Conservation (phyloP, 37 sponge, comb jelly and placozoan species). For the Dysidea cf. avara region DNA sequence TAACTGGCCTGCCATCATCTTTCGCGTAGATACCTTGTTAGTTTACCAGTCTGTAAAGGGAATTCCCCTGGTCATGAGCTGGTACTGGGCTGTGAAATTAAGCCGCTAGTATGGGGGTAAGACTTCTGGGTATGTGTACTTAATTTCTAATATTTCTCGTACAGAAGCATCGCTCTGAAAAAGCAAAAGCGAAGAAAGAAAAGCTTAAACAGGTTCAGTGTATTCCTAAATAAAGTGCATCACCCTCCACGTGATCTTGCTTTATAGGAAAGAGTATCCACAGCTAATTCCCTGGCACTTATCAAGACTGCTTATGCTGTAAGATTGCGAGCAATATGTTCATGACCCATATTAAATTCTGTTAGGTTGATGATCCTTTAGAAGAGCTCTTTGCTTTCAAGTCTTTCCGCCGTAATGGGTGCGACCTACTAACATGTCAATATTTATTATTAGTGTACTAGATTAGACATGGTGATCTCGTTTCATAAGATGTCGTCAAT, state of each 20-base stretch:
- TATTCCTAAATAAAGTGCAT: background rate
- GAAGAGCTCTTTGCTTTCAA: conserved; percentile 48
- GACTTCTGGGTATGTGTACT: too few relatives aligned
- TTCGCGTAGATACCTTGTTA: too few relatives aligned
- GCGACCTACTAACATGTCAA: background rate
- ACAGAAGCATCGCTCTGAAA: conserved; percentile 35
- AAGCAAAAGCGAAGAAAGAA: conserved; percentile 58
- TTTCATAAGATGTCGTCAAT: conserved; percentile 19
- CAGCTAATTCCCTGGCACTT: conserved; percentile 32
- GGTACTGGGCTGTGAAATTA: too few relatives aligned
- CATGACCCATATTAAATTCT: background rate
- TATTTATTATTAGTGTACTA: background rate
- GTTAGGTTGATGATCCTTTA: conserved; percentile 48
- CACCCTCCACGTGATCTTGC: background rate
- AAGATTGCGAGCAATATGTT: background rate
- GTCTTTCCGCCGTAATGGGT: conserved; percentile 64
- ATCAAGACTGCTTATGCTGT: conserved; percentile 61
- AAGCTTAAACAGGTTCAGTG: conserved; percentile 72
- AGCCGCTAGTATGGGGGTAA: too few relatives aligned
- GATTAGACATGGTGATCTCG: conserved; percentile 29
- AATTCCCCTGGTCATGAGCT: too few relatives aligned
- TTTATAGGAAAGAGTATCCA: conserved; percentile 59
- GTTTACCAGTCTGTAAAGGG: too few relatives aligned
- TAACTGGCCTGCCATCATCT: too few relatives aligned
- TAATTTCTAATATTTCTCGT: too few relatives aligned